phyloP scores from a whole-genome alignment of 1,140 invertebrate species.

The Chelonus insularis region DNA sequence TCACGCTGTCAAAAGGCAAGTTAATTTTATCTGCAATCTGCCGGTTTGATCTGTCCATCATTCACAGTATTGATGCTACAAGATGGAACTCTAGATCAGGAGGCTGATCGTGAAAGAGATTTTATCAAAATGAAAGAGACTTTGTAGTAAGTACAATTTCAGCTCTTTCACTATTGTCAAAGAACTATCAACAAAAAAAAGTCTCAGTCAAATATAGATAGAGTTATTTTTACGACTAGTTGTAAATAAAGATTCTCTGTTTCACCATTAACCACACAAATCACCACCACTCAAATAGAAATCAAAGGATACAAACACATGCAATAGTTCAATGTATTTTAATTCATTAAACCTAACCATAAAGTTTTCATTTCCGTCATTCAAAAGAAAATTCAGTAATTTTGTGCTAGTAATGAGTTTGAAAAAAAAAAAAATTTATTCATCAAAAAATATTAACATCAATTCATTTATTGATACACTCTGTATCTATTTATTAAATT shows the following conservation, averaged over 20 bases:
- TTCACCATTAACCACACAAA: not conserved
- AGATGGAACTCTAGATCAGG: not conserved
- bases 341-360: no score
- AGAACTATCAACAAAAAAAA: not conserved
- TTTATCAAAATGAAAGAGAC: slow-evolving; percentile 3
- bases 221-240: not conserved
- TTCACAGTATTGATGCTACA: slow-evolving; percentile 5
- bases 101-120: slow-evolving; percentile 17
- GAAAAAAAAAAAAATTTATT: no score
- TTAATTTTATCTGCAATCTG: slow-evolving; percentile 21
- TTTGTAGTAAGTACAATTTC: not conserved
- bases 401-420: no score
- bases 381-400: no score
- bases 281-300: slow-evolving; percentile 10
- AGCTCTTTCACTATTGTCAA: not conserved
- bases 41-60: not conserved
- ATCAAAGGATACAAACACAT: no score
- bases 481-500: no score
- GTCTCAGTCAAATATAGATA: slow-evolving; percentile 32
- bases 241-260: slow-evolving; percentile 11
- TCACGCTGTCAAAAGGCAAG: slow-evolving; percentile 7
- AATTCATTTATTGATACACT: no score
- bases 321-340: no score
- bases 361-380: no score
- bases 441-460: no score